Evolutionary conservation across 2,113 vertebrate genomes (phyloP), one percentile per base, ranked within the genome.

Genomic region (Oreochromis tanganicae): DNA sequence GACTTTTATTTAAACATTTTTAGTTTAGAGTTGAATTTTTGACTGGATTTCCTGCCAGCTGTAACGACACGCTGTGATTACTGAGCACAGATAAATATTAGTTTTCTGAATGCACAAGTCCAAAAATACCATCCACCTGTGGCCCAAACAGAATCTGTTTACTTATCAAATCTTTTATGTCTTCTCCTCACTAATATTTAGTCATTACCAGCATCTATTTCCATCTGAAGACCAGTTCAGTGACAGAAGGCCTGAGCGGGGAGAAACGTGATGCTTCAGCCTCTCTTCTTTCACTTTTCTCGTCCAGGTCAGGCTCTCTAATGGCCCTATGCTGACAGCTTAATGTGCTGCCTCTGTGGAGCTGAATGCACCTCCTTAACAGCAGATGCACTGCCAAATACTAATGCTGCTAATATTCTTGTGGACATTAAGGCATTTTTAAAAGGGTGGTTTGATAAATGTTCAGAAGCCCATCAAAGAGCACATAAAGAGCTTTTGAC

Each of bases 261-360:
- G 75, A 61, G 82, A 24, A 78, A 24, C 48, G 34, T 46, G 38
- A 87, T 66, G 32, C 82, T 84, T 27, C 66, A 83, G 32, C 54
- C 13, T 83, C 71, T 90, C 79, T 29, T 75, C 81, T 87, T 81
- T 87, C 85, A 78, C 56, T 29, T 29, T 29, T 50, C 29, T 80
- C 21, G 17, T 80, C 54, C 13, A n/a, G 19, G 71, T 78, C 48
- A 38, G 29, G 36, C 46, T 50, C 79, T 66, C 19, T 80, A 75
- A 87, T 84, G 85, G 85, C 87, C 36, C 85, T 4, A 17, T 46
- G 84, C 50, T 87, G 84, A 90, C 85, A 85, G 83, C 38, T 84
- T 55, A 19, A 78, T 71, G 59, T 7, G 61, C 43, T 50, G 43
- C 13, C 27, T 54, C 81, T 63, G 57, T n/a, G 83, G 91, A 66